Evolutionary conservation across 2,888 invertebrate species (phyloP), one percentile per base, ranked within the genome.

Genomic region (Melangyna quadrimaculata): DNA sequence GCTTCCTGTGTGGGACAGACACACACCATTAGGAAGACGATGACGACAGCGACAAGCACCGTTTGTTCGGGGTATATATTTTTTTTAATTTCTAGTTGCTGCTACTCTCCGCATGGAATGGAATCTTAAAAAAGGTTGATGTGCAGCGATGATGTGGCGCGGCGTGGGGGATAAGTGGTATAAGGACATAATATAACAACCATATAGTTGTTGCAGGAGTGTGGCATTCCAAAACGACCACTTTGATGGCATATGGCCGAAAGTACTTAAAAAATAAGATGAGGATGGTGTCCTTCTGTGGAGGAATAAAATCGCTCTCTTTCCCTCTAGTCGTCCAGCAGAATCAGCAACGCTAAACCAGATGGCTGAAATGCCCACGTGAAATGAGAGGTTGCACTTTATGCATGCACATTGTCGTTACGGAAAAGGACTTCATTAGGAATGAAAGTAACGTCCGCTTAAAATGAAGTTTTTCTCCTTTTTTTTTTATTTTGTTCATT

Each of bases 351-450:
- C 24, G 67, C 27, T 51, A 51, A 51, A 35, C 51, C 75, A 69
- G 69, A 65, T 69, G 69, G 27, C 19, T 29, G 43, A 51, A 77
- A 45, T 59, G 72, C 71, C 57, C 45, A 67, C 48, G 48, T 59
- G 40, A 81, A 77, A 72, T 53, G 35, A 53, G 35, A 81, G 35
- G 59, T 72, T 77, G 77, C 71, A 79, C 45, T 63, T 65, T 71
- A 55, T 71, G 63, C 48, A 75, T 48, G 43, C 63, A 57, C 57
- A 61, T 69, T 70, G 78, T 70, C 83, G 57, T 78, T 70, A n/a
- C 69, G 55, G 57, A 70, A 74, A 70, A 79, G 74, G 74, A 75
- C 79, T 84, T 84, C 83, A 84, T 84, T 84, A 79, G 51, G 75
- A 79, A 79, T 70, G 57, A 79, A 74, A 70, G 48, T 78, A 83